Conservation (phyloP, 2,888 invertebrate species). For the Callyntrura guangdongensis region DNA sequence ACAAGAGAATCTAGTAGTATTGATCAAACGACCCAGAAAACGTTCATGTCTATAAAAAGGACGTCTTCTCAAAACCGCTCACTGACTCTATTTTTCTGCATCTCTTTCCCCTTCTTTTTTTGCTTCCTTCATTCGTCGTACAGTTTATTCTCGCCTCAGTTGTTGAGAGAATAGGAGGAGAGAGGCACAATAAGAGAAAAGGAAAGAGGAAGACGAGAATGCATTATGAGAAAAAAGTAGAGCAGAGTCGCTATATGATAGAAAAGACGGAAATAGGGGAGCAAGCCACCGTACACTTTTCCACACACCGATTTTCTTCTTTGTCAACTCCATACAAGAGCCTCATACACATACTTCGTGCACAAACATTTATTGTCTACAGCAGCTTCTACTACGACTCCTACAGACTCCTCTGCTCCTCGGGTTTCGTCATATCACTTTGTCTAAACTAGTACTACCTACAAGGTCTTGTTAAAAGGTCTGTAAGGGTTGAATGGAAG, state of each 20-base stretch:
- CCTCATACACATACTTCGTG: slow-evolving; percentile 37
- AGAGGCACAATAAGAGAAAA: slow-evolving; percentile 53
- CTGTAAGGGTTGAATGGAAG: slow-evolving; percentile 37
- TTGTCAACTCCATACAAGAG: slow-evolving; percentile 69
- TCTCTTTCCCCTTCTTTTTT: slow-evolving; percentile 60
- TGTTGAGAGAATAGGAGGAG: slow-evolving; percentile 55
- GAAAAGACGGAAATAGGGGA: slow-evolving; percentile 52
- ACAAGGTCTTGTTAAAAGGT: slow-evolving; percentile 51
- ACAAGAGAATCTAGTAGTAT: slow-evolving; percentile 72
- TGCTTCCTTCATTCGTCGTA: slow-evolving; percentile 47
- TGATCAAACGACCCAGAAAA: slow-evolving; percentile 81
- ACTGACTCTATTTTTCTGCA: slow-evolving; percentile 72
- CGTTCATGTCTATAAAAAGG: slow-evolving; percentile 73
- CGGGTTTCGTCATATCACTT: slow-evolving; percentile 41
- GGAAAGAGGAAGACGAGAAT: slow-evolving; percentile 57
- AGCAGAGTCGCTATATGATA: slow-evolving; percentile 36
- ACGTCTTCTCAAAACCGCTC: slow-evolving; percentile 68
- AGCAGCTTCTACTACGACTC: background rate
- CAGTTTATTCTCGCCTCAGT: slow-evolving; percentile 65
- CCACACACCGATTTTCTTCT: slow-evolving; percentile 65
- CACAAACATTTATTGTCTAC: slow-evolving; percentile 61
- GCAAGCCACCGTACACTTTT: slow-evolving; percentile 38
- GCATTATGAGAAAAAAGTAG: slow-evolving; percentile 69
- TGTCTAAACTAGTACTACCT: slow-evolving; percentile 30
- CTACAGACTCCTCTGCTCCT: background rate